phyloP scores from a whole-genome alignment of 1,140 invertebrate genomes.

The Adoxophyes honmai region DNA sequence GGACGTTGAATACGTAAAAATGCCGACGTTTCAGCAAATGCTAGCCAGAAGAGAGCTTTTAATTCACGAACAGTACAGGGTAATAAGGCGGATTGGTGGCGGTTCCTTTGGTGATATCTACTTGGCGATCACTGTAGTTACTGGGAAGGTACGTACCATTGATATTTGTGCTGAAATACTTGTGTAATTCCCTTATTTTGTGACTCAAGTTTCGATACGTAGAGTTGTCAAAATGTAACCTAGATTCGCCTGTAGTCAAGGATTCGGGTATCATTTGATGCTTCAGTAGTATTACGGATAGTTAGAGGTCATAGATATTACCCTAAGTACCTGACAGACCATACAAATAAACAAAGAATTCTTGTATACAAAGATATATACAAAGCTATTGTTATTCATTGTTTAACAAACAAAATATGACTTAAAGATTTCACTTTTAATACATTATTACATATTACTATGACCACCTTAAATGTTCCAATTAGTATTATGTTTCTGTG shows the following conservation, averaged over 20 bases:
- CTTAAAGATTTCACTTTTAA: no score
- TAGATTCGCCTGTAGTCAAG: conserved; percentile 12
- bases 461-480: no score
- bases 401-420: no score
- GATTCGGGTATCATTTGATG: background rate
- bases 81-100: conserved; percentile 97
- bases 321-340: background rate
- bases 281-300: background rate
- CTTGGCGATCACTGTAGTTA: conserved; percentile 95
- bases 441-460: no score
- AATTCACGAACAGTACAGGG: conserved; percentile 94
- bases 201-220: conserved; percentile 1
- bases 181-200: background rate
- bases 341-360: background rate
- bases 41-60: conserved; percentile 34
- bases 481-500: no score
- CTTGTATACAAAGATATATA: no score
- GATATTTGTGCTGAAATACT: background rate
- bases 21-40: conserved; percentile 39
- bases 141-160: conserved; percentile 88
- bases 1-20: conserved; percentile 22
- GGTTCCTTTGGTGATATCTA: conserved; percentile 99
- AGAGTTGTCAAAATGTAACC: conserved; percentile 15
- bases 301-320: conserved; percentile 10
- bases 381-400: no score